These are phyloP conservation scores for Anas georgica DNA, from an alignment of 2,797 vertebrate species.

Conservation along the genomic window DNA sequence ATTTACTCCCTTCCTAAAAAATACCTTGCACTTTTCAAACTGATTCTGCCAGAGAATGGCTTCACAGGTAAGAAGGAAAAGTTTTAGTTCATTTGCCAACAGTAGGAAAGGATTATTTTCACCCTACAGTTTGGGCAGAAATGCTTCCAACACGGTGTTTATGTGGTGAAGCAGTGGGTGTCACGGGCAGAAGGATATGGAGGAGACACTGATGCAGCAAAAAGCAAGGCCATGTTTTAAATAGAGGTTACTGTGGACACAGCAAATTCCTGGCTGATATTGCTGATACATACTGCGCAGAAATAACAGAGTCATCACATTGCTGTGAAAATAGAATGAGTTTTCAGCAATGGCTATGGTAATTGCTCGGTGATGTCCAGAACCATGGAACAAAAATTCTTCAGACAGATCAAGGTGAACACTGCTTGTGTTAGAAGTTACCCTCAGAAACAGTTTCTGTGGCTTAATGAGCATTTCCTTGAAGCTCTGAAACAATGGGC, in stretches of 20 bases:
- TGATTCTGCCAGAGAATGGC: not conserved
- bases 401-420: not conserved
- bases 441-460: not conserved
- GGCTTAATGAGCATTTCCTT: not conserved
- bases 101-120: conserved; percentile 7
- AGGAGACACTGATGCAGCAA: not conserved
- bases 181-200: not conserved
- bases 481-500: not conserved
- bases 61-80: not conserved
- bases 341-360: not conserved
- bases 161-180: not conserved
- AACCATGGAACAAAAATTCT: not conserved
- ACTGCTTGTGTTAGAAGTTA: not conserved
- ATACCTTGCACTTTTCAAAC: not conserved
- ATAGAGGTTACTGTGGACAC: not conserved
- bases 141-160: not conserved
- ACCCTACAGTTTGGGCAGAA: not conserved
- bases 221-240: not conserved
- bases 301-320: not conserved
- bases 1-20: not conserved
- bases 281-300: not conserved
- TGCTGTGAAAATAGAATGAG: not conserved
- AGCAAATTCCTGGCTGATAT: not conserved
- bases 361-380: not conserved
- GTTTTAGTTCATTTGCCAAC: not conserved